Percentiles rank a stretch among this genome's conserved stretches.
phyloP scores from a whole-genome alignment of 2,113 vertebrate species.

The Eulacestoma nigropectus region DNA sequence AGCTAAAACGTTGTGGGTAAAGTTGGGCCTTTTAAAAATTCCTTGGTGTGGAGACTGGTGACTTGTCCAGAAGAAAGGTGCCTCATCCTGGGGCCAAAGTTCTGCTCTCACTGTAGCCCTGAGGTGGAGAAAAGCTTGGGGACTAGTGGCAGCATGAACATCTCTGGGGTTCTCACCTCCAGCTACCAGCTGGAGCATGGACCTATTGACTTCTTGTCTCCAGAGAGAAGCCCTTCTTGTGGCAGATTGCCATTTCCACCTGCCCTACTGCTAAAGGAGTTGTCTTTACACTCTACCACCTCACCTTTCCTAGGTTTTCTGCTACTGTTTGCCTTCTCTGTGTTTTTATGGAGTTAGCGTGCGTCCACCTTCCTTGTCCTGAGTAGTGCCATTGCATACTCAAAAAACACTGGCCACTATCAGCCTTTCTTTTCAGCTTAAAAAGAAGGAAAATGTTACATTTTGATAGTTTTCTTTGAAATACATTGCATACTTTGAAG shows the following conservation, averaged over 20 bases:
- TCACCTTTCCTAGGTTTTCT: not conserved
- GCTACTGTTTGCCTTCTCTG: not conserved
- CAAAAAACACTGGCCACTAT: not conserved
- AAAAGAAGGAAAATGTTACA: not conserved
- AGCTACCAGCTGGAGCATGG: not conserved
- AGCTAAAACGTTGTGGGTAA: not conserved
- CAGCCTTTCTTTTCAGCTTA: not conserved
- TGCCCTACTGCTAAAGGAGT: not conserved
- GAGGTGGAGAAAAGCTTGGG: not conserved
- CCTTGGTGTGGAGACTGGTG: not conserved
- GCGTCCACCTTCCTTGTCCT: not conserved
- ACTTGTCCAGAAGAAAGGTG: not conserved
- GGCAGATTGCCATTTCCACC: not conserved
- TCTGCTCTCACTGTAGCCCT: not conserved
- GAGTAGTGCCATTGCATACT: not conserved
- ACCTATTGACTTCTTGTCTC: not conserved
- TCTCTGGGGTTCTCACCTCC: not conserved
- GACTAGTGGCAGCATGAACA: fast-evolving
- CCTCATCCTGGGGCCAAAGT: not conserved
- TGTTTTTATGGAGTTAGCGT: not conserved
- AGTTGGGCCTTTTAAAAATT: not conserved
- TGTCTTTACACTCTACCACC: not conserved
- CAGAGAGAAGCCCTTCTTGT: not conserved
- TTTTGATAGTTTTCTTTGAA: not conserved
- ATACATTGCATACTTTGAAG: not conserved